phyloP scores from a whole-genome alignment of 1,140 invertebrate genomes.

The Geopemphigus sp. region DNA sequence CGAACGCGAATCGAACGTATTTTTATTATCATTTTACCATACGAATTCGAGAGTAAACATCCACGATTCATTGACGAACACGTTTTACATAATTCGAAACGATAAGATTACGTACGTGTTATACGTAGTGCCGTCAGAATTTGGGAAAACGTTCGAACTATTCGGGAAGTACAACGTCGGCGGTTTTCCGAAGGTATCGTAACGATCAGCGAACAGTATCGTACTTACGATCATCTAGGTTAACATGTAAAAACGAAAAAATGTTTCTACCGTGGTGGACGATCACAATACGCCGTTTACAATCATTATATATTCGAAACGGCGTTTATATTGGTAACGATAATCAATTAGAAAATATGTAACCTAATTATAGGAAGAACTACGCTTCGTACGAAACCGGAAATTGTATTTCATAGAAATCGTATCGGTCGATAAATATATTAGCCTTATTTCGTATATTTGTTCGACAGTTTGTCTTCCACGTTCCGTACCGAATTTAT shows the following conservation, averaged over 20 bases:
- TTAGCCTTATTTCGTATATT: not conserved
- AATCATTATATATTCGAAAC: too few species aligned
- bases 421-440: not conserved
- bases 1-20: not conserved
- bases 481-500: not conserved
- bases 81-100: not conserved
- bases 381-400: not conserved
- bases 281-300: too few species aligned
- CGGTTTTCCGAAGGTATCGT: not conserved
- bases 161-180: not conserved
- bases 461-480: not conserved
- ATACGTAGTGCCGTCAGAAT: not conserved
- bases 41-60: not conserved
- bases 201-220: too few species aligned
- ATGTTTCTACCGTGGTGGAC: not conserved
- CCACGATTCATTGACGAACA: not conserved
- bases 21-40: too few species aligned
- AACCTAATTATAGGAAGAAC: not conserved
- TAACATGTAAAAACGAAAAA: not conserved
- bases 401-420: constrained; percentile 14
- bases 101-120: not conserved
- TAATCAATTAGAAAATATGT: not conserved
- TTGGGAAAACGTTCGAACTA: not conserved
- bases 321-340: too few species aligned
- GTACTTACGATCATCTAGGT: not conserved